Conservation (phyloP, 1,140 invertebrate species). For the Pararge aegeria region DNA sequence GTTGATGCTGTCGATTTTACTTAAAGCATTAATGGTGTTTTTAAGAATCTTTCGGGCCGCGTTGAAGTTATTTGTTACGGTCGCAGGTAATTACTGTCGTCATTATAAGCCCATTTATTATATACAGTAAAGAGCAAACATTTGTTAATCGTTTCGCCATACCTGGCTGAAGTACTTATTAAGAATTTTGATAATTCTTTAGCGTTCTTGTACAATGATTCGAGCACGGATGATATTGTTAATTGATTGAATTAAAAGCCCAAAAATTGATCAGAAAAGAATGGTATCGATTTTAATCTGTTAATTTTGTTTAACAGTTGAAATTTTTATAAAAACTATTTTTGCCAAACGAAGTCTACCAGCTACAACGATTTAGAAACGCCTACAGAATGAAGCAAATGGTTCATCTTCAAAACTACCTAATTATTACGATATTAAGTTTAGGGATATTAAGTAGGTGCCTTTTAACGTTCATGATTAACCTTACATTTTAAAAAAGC, state of each 20-base stretch:
- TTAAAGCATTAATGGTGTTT: conserved; percentile 11
- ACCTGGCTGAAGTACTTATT: not conserved
- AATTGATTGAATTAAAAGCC: not conserved
- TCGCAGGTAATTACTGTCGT: conserved; percentile 13
- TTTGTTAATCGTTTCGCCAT: not conserved
- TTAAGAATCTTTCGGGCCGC: conserved; percentile 12
- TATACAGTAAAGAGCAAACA: not conserved
- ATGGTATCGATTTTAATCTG: too few relatives aligned
- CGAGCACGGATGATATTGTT: not conserved
- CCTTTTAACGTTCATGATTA: not conserved
- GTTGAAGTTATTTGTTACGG: conserved; percentile 22
- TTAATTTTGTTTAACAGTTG: too few relatives aligned
- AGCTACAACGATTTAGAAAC: not conserved
- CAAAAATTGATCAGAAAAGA: too few relatives aligned
- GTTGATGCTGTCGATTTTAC: conserved; percentile 1
- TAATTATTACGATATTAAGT: not conserved
- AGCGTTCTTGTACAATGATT: not conserved
- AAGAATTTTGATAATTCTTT: not conserved
- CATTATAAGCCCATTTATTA: conserved; percentile 2
- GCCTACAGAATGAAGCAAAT: not conserved
- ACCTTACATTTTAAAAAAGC: not conserved
- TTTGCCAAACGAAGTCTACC: too few relatives aligned
- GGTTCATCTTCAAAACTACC: not conserved
- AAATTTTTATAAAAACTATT: not conserved
- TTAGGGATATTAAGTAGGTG: not conserved